Base-by-base conservation (phyloP, 2,797 vertebrate genomes). In the Perodicticus potto region DNA sequence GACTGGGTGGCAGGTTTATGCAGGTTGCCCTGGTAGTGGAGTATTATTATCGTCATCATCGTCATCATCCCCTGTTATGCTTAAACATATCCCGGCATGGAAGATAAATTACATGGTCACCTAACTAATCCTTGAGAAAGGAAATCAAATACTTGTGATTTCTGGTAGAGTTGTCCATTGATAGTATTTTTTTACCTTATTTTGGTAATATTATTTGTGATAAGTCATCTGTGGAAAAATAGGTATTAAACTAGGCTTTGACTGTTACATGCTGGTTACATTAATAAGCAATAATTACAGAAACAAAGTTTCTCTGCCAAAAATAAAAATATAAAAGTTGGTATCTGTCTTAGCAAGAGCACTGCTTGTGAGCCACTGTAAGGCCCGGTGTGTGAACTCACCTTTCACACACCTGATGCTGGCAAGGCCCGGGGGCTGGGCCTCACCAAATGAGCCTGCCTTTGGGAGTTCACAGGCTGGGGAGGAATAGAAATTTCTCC, bases 201-300 rank as follows among this genome's bases (percentile, higher is more conserved):
- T 94, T 83, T 80, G 83, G 63, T 69, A 80, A 0, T n/a, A 32
- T 94, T 80, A 63, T 67, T 72, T 89, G 17, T 74, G 37, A 34
- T 69, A 23, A 72, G 12, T 85, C 13, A 86, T 85, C 43, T 82
- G 23, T 91, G 45, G 34, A 45, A 94, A 93, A 88, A 84, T 95
- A 74, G 19, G 22, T 93, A 40, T 91, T 96, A 78, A 83, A 61
- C 27, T 86, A 84, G 43, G 14, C 65, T 93, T 76, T 89, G 57
- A 85, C 22, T 82, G 2, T 78, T 63, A 19, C 23, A 16, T 90
- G 81, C 76, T 89, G 37, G 69, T 91, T 77, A 86, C 19, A 32
- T 34, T n/a, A 45, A 17, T 61, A 59, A 69, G 53, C 80, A 69
- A 69, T 94, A 73, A 85, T 91, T 73, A 80, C 32, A 77, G 63